These are phyloP conservation scores for Gambusia affinis DNA, from an alignment of 2,113 vertebrate species.

Conservation along the genomic window DNA sequence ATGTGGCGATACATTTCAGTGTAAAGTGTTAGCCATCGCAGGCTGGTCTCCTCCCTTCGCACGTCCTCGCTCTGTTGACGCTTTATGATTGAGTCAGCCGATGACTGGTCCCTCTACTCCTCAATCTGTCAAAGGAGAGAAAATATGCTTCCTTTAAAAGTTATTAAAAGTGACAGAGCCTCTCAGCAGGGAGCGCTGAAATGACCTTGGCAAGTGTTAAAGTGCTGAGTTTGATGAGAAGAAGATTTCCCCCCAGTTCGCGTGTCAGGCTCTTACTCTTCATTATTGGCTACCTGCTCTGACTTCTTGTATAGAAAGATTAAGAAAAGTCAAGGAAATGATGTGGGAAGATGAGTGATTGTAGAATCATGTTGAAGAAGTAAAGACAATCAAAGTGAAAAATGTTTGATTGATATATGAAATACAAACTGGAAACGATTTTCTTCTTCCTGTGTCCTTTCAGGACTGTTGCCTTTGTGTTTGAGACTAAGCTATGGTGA, in stretches of 20 bases:
- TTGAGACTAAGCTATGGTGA: neutral
- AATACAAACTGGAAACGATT: neutral
- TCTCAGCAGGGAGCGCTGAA: constrained; percentile 52
- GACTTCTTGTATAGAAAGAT: constrained; percentile 21
- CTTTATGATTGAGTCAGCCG: constrained; percentile 60
- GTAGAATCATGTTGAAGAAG: neutral
- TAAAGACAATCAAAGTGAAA: neutral
- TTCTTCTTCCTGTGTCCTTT: neutral
- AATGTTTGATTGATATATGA: neutral
- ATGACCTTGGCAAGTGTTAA: constrained; percentile 65
- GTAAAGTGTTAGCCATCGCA: constrained; percentile 6
- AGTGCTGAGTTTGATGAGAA: constrained; percentile 21
- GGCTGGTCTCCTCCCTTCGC: constrained; percentile 50
- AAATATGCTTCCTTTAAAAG: constrained; percentile 60
- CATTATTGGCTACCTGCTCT: constrained; percentile 28
- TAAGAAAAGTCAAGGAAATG: neutral
- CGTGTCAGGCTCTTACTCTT: constrained; percentile 19
- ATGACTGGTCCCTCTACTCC: constrained; percentile 42
- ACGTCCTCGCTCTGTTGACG: constrained; percentile 49
- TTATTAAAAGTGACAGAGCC: constrained; percentile 69
- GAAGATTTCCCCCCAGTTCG: constrained; percentile 33
- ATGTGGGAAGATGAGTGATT: neutral
- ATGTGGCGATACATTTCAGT: constrained; percentile 8
- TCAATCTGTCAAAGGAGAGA: constrained; percentile 49
- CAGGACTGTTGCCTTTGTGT: neutral